Percentiles rank a stretch among this genome's conserved stretches.
phyloP scores from a whole-genome alignment of 2,113 vertebrate genomes.

The Podocnemis expansa region DNA sequence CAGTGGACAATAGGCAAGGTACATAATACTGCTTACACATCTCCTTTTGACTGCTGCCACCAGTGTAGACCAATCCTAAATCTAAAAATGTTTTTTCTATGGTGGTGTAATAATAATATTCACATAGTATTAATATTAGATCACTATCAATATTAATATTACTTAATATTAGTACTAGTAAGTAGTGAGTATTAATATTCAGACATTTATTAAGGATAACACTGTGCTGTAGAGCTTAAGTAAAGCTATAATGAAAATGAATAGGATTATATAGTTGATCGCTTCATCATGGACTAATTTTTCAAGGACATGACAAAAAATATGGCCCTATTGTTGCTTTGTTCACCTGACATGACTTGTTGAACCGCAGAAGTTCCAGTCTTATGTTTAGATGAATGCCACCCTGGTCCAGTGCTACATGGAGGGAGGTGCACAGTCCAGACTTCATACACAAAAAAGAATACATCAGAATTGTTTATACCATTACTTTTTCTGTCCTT shows the following conservation, averaged over 20 bases:
- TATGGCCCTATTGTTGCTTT: background rate
- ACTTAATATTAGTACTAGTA: too few species aligned
- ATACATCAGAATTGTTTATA: background rate
- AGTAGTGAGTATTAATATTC: too few species aligned
- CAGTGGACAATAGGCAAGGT: too few species aligned
- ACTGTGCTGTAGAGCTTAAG: background rate
- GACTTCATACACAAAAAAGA: background rate
- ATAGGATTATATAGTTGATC: background rate
- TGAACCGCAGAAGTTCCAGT: background rate
- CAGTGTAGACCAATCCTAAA: background rate
- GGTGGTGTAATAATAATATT: too few species aligned
- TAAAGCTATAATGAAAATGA: background rate
- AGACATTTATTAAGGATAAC: background rate
- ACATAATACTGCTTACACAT: too few species aligned
- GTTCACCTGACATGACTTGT: background rate
- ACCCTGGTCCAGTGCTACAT: background rate
- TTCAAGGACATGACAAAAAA: background rate
- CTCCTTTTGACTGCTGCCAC: too few species aligned
- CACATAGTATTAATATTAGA: too few species aligned
- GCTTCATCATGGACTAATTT: background rate
- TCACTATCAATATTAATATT: too few species aligned
- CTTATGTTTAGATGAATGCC: background rate
- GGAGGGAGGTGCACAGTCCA: background rate
- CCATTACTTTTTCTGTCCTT: background rate
- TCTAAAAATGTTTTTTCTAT: background rate